These are phyloP conservation scores for Triplophysa siluroides DNA, from an alignment of 2,113 vertebrate genomes.

Conservation along the genomic window DNA sequence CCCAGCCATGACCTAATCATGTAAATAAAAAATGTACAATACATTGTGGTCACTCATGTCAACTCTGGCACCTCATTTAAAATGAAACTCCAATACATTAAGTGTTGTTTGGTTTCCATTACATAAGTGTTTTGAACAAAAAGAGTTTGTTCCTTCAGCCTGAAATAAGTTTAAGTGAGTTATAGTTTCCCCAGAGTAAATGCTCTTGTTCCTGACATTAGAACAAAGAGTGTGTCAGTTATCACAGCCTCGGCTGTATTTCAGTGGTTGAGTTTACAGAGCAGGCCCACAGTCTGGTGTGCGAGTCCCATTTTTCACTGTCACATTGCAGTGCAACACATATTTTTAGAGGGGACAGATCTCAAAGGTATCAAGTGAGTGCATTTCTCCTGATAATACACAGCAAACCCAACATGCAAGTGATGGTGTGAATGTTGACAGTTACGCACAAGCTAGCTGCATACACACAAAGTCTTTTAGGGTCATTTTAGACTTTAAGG, in stretches of 20 bases:
- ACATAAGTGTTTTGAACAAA: neutral
- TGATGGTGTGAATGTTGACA: conserved; percentile 25
- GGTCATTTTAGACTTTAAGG: neutral
- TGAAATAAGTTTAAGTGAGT: conserved; percentile 35
- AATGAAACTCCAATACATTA: neutral
- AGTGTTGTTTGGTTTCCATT: neutral
- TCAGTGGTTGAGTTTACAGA: conserved; percentile 41
- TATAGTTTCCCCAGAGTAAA: conserved; percentile 22
- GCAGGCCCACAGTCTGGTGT: neutral
- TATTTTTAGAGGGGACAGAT: conserved; percentile 35
- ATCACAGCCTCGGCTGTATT: conserved; percentile 23
- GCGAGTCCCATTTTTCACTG: conserved; percentile 37
- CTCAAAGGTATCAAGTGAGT: conserved; percentile 40
- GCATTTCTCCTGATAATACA: conserved; percentile 43
- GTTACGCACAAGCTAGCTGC: neutral
- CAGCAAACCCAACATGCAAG: conserved; percentile 19
- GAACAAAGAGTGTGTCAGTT: conserved; percentile 40
- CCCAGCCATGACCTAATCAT: neutral
- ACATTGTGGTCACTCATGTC: neutral
- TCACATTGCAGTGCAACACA: conserved; percentile 9
- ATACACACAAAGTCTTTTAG: neutral
- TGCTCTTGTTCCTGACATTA: conserved; percentile 39
- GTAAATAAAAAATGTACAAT: neutral
- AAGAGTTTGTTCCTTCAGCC: conserved; percentile 2
- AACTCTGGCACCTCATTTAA: neutral